Evolutionary conservation across 2,888 invertebrate genomes (phyloP).

Genomic region (Sphaerophoria rueppellii): DNA sequence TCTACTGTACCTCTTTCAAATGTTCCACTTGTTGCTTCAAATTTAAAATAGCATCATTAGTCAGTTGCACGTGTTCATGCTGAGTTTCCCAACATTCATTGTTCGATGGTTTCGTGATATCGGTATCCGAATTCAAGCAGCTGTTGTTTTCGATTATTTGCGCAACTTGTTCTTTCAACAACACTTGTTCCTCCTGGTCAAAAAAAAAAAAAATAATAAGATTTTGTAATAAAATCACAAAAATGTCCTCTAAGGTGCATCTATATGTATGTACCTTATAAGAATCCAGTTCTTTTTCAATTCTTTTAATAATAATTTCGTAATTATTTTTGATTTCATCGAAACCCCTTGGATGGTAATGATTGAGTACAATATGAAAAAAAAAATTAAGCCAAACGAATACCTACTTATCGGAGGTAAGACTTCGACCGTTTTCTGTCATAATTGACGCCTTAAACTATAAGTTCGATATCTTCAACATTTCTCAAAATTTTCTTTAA

Average conservation of each 20-base stretch:
- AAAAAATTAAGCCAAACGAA: not conserved
- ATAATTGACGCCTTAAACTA: constrained; percentile 47
- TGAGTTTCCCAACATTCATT: constrained; percentile 61
- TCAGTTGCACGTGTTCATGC: constrained; percentile 75
- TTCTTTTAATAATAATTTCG: constrained; percentile 68
- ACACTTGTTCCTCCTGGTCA: constrained; percentile 78
- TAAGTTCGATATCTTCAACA: constrained; percentile 12
- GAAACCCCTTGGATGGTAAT: constrained; percentile 48
- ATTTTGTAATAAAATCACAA: not conserved
- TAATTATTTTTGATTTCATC: constrained; percentile 61
- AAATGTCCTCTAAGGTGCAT: not conserved
- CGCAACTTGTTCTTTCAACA: constrained; percentile 78
- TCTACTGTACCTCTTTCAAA: constrained; percentile 80
- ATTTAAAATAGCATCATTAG: constrained; percentile 79
- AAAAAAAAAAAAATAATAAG: not conserved
- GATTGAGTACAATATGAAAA: not conserved
- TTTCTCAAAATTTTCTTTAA: constrained; percentile 40
- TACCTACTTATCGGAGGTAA: constrained; percentile 43
- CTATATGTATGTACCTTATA: constrained; percentile 65
- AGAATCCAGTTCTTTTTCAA: constrained; percentile 66
- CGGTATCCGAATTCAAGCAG: constrained; percentile 76
- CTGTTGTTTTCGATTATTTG: constrained; percentile 81
- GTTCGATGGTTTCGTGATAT: constrained; percentile 68
- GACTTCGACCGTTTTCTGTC: constrained; percentile 29
- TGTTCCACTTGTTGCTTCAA: constrained; percentile 80